Conservation (phyloP, 2,888 invertebrate species). For the Sinelater perroti region DNA sequence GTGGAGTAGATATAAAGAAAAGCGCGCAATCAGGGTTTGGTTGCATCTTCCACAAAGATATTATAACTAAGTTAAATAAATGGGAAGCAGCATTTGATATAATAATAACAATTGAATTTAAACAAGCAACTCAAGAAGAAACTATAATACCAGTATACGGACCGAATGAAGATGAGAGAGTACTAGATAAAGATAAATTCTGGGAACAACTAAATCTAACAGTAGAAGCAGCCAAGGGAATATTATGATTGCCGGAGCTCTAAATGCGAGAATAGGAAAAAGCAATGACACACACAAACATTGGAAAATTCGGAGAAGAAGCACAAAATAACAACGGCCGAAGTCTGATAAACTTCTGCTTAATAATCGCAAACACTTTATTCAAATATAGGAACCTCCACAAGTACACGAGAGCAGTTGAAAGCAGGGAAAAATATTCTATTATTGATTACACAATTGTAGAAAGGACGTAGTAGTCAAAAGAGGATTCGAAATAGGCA, state of each 20-base stretch:
- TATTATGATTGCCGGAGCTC: background rate
- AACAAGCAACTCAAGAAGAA: slow-evolving; percentile 5
- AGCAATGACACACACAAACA: background rate
- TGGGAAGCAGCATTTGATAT: too few relatives aligned
- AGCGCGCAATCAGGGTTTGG: background rate
- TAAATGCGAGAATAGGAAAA: background rate
- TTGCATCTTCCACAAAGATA: too few relatives aligned
- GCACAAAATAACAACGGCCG: too few relatives aligned
- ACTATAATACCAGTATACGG: slow-evolving; percentile 11
- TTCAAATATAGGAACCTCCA: background rate
- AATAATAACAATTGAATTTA: slow-evolving; percentile 5
- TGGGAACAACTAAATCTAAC: too few relatives aligned
- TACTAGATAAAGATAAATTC: too few relatives aligned
- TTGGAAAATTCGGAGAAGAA: too few relatives aligned
- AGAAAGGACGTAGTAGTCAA: too few relatives aligned
- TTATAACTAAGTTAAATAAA: too few relatives aligned
- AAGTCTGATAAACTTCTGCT: background rate
- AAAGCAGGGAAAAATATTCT: background rate
- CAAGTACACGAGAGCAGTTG: background rate
- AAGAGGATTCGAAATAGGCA: too few relatives aligned
- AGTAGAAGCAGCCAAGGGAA: background rate
- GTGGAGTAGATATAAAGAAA: background rate
- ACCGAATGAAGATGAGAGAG: too few relatives aligned
- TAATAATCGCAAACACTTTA: background rate
- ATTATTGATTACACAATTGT: background rate